Percentiles rank a stretch among this genome's conserved stretches.
Evolutionary conservation across 2,113 vertebrate genomes (phyloP).

Genomic region (Morphnarchus princeps): DNA sequence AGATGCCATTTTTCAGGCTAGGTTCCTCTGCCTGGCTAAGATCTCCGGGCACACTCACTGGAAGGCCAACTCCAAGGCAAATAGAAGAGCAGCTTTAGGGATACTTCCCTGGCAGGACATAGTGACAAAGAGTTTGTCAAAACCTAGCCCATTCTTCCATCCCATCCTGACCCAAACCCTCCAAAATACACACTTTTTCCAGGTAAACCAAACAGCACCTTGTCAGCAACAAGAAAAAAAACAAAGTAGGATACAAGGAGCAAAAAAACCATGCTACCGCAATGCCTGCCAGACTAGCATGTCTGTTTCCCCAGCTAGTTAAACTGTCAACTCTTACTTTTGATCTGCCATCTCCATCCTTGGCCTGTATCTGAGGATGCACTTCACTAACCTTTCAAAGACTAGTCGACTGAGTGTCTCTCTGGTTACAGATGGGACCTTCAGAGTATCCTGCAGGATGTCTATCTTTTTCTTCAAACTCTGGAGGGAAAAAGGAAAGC

Average conservation of each 20-base stretch:
- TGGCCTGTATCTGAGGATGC: not conserved
- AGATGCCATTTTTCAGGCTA: not conserved
- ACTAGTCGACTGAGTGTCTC: slow-evolving; percentile 89
- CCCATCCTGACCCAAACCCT: not conserved
- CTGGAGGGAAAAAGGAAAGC: slow-evolving; percentile 62
- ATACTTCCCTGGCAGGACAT: not conserved
- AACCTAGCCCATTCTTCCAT: not conserved
- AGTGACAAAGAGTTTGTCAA: not conserved
- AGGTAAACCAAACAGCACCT: not conserved
- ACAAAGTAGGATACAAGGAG: not conserved
- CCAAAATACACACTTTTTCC: not conserved
- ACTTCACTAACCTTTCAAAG: slow-evolving; percentile 85
- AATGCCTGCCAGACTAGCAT: not conserved
- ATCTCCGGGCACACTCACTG: not conserved
- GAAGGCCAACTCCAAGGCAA: not conserved
- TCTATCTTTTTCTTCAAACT: slow-evolving; percentile 93
- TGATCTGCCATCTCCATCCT: not conserved
- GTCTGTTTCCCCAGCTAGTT: not conserved
- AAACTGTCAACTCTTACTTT: not conserved
- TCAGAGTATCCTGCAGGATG: slow-evolving; percentile 92
- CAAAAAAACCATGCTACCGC: not conserved
- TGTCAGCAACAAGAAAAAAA: not conserved
- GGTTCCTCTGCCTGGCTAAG: not conserved
- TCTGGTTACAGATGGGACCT: slow-evolving; percentile 82
- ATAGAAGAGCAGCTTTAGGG: not conserved